These are phyloP conservation scores for Rhagonycha lutea DNA, from an alignment of 2,888 invertebrate species.

Conservation along the genomic window DNA sequence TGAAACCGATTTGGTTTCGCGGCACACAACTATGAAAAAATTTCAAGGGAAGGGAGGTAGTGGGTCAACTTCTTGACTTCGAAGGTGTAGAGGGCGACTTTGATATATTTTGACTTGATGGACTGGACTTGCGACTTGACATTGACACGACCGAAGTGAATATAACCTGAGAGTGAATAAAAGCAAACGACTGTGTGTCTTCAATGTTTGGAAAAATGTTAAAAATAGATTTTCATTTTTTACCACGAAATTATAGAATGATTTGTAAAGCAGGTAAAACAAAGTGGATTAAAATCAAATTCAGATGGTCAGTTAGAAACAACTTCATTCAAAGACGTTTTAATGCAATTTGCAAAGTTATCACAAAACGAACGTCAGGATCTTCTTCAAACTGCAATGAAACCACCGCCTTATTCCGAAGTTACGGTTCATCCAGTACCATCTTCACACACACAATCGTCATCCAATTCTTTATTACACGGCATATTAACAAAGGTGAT, in stretches of 20 bases:
- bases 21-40: too few relatives aligned
- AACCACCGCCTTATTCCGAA: slow-evolving; percentile 74
- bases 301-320: slow-evolving; percentile 53
- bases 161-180: background rate
- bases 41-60: background rate
- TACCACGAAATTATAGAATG: background rate
- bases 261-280: slow-evolving; percentile 39
- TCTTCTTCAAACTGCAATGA: slow-evolving; percentile 48
- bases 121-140: background rate
- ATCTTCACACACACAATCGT: slow-evolving; percentile 51
- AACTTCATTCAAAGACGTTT: slow-evolving; percentile 71
- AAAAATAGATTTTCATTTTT: background rate
- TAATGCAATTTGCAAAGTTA: slow-evolving; percentile 73
- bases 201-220: background rate
- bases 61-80: background rate
- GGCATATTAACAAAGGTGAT: slow-evolving; percentile 75
- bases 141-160: background rate
- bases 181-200: background rate
- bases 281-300: slow-evolving; percentile 56
- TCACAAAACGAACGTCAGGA: slow-evolving; percentile 59
- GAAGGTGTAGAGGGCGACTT: too few relatives aligned
- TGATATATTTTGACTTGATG: background rate
- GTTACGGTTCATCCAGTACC: slow-evolving; percentile 76
- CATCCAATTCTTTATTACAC: slow-evolving; percentile 71
- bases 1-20: too few relatives aligned